Conservation (phyloP, 2,113 vertebrate genomes). For the Rhea americana region DNA sequence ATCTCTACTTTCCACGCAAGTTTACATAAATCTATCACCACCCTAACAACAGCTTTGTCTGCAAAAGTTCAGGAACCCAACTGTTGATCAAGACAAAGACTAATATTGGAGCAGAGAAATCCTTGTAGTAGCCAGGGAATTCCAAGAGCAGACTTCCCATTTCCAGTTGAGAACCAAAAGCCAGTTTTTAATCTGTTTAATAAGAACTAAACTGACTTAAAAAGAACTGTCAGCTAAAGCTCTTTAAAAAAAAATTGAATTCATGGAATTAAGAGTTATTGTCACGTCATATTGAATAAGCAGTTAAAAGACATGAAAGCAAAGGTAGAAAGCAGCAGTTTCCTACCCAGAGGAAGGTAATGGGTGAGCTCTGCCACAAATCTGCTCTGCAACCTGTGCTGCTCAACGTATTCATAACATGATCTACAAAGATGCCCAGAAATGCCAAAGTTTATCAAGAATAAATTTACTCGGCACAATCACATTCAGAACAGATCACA, state of each 20-base stretch:
- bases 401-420: not conserved
- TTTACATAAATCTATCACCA: not conserved
- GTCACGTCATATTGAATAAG: not conserved
- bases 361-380: not conserved
- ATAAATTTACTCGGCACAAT: not conserved
- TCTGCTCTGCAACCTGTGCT: not conserved
- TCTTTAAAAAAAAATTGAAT: not conserved
- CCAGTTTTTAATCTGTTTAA: not conserved
- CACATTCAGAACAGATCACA: not conserved
- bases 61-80: not conserved
- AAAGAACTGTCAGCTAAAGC: not conserved
- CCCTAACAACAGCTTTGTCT: not conserved
- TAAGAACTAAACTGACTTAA: not conserved
- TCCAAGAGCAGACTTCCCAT: not conserved
- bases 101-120: not conserved
- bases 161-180: not conserved
- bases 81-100: not conserved
- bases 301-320: not conserved
- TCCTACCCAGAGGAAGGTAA: not conserved
- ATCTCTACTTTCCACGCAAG: not conserved
- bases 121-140: not conserved
- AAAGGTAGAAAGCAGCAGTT: not conserved
- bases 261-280: not conserved
- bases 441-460: not conserved
- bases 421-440: not conserved